Evolutionary conservation across 1,140 invertebrate species (phyloP).

Genomic region (Probaryconus sp.): DNA sequence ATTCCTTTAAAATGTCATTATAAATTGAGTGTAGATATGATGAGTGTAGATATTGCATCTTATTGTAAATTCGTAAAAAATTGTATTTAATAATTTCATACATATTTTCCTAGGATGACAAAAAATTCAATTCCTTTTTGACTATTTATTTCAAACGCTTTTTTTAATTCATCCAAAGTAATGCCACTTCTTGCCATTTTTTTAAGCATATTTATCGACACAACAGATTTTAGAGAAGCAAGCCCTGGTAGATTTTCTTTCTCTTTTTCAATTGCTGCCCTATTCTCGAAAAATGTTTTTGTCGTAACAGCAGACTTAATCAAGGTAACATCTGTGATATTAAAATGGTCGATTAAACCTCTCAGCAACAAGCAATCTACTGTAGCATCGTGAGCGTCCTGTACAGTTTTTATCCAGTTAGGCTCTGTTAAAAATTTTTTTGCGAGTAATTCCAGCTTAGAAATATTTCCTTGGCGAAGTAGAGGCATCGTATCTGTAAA

Average conservation of each 20-base stretch:
- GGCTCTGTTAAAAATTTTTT: too few species aligned
- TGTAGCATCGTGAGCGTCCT: slow-evolving; percentile 23
- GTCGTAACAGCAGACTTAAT: slow-evolving; percentile 14
- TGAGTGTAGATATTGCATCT: too few species aligned
- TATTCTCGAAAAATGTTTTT: slow-evolving; percentile 13
- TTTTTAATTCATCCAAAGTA: slow-evolving; percentile 23
- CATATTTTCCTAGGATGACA: too few species aligned
- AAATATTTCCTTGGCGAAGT: slow-evolving; percentile 40
- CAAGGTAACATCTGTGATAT: slow-evolving; percentile 19
- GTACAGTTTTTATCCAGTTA: slow-evolving; percentile 4
- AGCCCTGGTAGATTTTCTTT: slow-evolving; percentile 5
- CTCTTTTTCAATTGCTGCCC: slow-evolving; percentile 5
- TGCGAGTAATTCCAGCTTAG: slow-evolving; percentile 21
- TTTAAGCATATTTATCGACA: slow-evolving; percentile 19
- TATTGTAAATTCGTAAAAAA: too few species aligned
- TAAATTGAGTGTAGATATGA: too few species aligned
- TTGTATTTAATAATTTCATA: too few species aligned
- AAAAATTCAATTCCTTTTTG: slow-evolving; percentile 18
- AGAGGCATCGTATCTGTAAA: slow-evolving; percentile 34
- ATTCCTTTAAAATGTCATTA: too few species aligned
- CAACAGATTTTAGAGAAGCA: slow-evolving; percentile 1
- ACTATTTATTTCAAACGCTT: background rate
- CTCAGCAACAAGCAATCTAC: slow-evolving; percentile 29
- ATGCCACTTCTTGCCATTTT: slow-evolving; percentile 39
- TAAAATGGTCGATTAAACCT: slow-evolving; percentile 33